Base-by-base conservation (phyloP, 1,140 invertebrate genomes). In the Solenopsis fugax region DNA sequence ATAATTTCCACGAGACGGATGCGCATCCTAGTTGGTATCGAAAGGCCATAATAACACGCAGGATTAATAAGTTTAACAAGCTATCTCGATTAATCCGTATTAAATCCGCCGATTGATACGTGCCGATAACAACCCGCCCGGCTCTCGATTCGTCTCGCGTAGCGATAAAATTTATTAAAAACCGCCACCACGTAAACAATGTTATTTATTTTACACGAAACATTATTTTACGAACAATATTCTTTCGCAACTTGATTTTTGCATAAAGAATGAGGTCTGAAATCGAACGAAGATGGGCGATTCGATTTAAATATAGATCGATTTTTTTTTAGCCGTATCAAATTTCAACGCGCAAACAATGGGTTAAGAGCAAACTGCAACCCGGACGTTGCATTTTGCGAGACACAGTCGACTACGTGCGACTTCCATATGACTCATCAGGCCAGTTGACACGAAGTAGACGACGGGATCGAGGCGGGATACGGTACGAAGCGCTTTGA, bases 1-100 rank as follows among this genome's bases (percentile, higher is more conserved):
- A 73, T 84, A 84, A 84, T 73, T 84, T 84, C 7, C 69, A 75
- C 29, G 80, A 73, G 67, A 82, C 54, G 80, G 45, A 60, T 58
- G 67, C 21, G 21, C 37, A 82, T 82, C 41, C 52, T 58, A 72
- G 67, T 72, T 72, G 54, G 9, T 50, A 84, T 48, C 41, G 80
- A 84, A 48, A 48, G 80, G 21, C 18, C 24, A 41, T 75, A 84
- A 84, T 84, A 75, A 75, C 52, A 48, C 41, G 78, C 80, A 21
- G 29, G 54, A 60, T 73, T 84, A 73, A 34, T 73, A 84, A 73
- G 54, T 84, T 84, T 75, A 84, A 84, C 80, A 29, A 16, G 48
- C 29, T 24, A 54, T 52, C 77, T 18, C 62, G 34, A 37, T 69
- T 69, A 67, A 80, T 69, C 18, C 62, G 41, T 18, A 81, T 71